Conservation (phyloP, 2,888 invertebrate species). For the Cenopis cana region DNA sequence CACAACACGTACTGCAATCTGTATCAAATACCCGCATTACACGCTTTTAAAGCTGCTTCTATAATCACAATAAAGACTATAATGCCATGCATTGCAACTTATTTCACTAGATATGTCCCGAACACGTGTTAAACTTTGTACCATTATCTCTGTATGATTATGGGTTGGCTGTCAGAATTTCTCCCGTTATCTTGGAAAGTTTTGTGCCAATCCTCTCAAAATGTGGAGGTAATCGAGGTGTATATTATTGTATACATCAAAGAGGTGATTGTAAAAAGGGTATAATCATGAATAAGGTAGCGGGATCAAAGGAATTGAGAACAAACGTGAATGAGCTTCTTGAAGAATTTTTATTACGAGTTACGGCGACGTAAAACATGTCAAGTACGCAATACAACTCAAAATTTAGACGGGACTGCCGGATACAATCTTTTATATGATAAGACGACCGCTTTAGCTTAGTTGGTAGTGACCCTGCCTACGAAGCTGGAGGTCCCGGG, state of each 20-base stretch:
- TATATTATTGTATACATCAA: conserved; percentile 33
- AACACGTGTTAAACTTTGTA: conserved; percentile 45
- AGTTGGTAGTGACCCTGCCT: too few species aligned
- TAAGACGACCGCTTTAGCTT: too few species aligned
- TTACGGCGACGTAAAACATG: not conserved
- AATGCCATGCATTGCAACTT: conserved; percentile 20
- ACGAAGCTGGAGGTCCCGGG: too few species aligned
- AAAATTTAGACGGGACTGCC: not conserved
- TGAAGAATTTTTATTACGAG: conserved; percentile 19
- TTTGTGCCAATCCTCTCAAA: conserved; percentile 33
- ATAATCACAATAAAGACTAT: conserved; percentile 10
- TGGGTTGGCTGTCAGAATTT: conserved; percentile 43
- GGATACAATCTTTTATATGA: too few species aligned
- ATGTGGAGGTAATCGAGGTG: conserved; percentile 27
- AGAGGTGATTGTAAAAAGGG: conserved; percentile 26
- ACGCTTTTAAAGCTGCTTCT: conserved; percentile 1
- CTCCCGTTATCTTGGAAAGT: conserved; percentile 41
- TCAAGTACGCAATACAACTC: not conserved
- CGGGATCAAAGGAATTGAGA: conserved; percentile 28
- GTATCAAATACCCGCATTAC: not conserved
- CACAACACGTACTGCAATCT: not conserved
- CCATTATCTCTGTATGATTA: conserved; percentile 47
- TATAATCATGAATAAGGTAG: conserved; percentile 27
- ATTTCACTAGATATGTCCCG: conserved; percentile 16
- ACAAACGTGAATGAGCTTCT: conserved; percentile 11